phyloP scores from a whole-genome alignment of 2,888 invertebrate species.

The Cosmopolites sordidus region DNA sequence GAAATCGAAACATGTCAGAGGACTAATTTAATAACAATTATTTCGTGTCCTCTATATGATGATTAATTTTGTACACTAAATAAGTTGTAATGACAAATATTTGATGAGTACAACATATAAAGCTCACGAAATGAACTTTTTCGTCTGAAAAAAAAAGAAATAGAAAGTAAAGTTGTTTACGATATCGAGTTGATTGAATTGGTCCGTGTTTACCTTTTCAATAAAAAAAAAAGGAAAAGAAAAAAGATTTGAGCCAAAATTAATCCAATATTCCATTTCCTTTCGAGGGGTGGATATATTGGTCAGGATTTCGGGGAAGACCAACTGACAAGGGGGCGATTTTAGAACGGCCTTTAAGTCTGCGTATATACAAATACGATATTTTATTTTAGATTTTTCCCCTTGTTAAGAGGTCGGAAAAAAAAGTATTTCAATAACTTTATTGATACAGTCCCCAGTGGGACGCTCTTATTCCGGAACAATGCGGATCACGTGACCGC shows the following conservation, averaged over 20 bases:
- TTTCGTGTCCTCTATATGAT: too few relatives aligned
- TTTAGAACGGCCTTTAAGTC: constrained; percentile 27
- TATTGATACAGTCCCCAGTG: constrained; percentile 38
- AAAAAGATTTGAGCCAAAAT: constrained; percentile 25
- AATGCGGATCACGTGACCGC: constrained; percentile 36
- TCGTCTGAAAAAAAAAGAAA: too few relatives aligned
- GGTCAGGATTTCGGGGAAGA: constrained; percentile 25
- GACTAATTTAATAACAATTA: too few relatives aligned
- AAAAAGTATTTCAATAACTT: constrained; percentile 39
- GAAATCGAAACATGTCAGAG: too few relatives aligned
- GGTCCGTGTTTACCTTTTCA: constrained; percentile 26
- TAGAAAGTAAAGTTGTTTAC: neutral
- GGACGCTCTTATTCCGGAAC: constrained; percentile 31
- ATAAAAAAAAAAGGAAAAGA: constrained; percentile 14
- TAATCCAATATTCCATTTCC: constrained; percentile 28
- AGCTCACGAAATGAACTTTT: too few relatives aligned
- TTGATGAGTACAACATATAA: too few relatives aligned
- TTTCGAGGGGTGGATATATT: constrained; percentile 26
- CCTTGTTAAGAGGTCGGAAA: constrained; percentile 33
- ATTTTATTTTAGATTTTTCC: constrained; percentile 33
- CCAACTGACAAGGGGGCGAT: constrained; percentile 31
- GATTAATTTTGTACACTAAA: too few relatives aligned
- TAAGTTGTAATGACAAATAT: too few relatives aligned
- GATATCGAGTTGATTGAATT: constrained; percentile 23
- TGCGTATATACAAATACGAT: constrained; percentile 28